Evolutionary conservation across 2,113 vertebrate genomes (phyloP).

Genomic region (Sula dactylatra): DNA sequence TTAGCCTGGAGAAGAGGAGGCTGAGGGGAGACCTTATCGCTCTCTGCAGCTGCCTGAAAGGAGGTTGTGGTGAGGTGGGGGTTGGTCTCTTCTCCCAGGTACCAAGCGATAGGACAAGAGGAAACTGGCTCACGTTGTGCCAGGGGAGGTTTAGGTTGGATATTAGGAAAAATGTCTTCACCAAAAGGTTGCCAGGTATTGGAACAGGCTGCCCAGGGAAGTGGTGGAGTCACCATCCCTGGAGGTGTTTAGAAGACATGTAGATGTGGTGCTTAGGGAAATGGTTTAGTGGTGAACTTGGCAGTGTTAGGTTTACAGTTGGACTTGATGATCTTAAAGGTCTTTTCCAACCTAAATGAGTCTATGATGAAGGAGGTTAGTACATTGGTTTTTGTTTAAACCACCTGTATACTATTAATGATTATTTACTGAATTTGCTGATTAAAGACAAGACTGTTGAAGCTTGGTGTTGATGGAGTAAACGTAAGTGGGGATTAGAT

Average conservation of each 20-base stretch:
- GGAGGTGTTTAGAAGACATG: not conserved
- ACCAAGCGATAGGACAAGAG: not conserved
- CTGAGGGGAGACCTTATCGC: not conserved
- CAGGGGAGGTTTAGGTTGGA: not conserved
- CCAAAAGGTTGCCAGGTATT: rapidly evolving
- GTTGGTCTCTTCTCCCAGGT: not conserved
- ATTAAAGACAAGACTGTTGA: not conserved
- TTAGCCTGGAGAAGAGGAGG: not conserved
- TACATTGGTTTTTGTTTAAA: not conserved
- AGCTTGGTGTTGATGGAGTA: not conserved
- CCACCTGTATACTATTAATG: not conserved
- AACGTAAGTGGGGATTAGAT: not conserved
- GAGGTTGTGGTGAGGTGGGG: not conserved
- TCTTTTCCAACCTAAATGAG: not conserved
- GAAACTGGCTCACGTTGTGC: rapidly evolving
- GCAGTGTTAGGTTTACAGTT: not conserved
- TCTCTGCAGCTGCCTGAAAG: not conserved
- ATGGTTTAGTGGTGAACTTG: not conserved
- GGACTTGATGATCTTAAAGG: not conserved
- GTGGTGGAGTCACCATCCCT: not conserved
- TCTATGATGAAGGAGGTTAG: not conserved
- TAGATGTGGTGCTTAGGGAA: not conserved
- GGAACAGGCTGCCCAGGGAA: not conserved
- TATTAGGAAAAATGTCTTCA: not conserved
- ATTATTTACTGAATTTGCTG: not conserved